Base-by-base conservation (phyloP, 2,888 invertebrate species). In the Phorcus lineatus region DNA sequence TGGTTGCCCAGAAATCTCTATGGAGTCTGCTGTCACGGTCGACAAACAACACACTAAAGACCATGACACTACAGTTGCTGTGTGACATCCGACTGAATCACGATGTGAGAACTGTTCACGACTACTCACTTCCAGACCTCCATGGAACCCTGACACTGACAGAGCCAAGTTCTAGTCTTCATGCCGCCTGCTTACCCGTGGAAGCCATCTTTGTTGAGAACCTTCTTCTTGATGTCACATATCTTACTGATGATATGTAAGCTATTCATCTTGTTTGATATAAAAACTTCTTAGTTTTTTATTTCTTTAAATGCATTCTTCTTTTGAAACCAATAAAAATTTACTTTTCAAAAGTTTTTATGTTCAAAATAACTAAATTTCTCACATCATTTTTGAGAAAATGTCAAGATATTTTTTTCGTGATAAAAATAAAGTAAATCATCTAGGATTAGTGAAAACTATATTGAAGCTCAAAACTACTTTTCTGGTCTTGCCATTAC, bases 141-240 rank as follows among this genome's bases (percentile, higher is more conserved):
- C 47, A 13, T 13, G 11, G 11, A 47, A 47, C 47, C 11, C 47
- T 11, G 47, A 47, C 47, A 6, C 47, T 9, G 47, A 31, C 36
- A 66, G 47, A 77, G 19, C 19, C 36, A 2, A 16, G 24, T 3
- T 70, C 70, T n/a, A 70, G 70, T 70, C 40, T 36, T 11, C 40
- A 70, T 4, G 70, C 70, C 4, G 70, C 70, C 31, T 40, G 28
- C 24, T 2, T 77, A 53, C 47, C 52, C 11, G n/a, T 40, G 55
- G 31, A n/a, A 40, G 77, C 55, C 17, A 77, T 28, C 52, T 77
- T 55, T 54, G 40, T 70, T n/a, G 74, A 47, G 22, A 52, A 47
- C 57, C 17, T 40, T 11, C 47, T 66, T n/a, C 7, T 1, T 28
- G 67, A 16, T 3, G 67, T 13, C 19, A 28, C 24, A 24, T 3